These are phyloP conservation scores for Linurgus olivaceus DNA, from an alignment of 2,797 vertebrate species.

Conservation along the genomic window DNA sequence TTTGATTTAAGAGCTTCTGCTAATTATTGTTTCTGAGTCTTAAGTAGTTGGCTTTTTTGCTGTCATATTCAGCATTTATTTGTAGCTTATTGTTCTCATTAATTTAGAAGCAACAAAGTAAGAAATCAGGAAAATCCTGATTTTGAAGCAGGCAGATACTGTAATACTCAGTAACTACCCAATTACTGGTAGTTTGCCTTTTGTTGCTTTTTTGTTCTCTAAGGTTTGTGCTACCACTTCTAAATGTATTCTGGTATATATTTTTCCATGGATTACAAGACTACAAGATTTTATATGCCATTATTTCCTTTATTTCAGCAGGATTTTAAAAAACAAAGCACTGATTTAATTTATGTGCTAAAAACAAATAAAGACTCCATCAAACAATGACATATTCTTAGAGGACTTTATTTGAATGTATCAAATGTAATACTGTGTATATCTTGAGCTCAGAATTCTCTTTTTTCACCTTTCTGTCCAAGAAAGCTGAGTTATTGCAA, in stretches of 20 bases:
- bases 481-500: neutral
- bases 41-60: neutral
- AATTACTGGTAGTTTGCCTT: neutral
- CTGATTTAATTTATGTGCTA: neutral
- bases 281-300: neutral
- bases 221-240: neutral
- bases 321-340: neutral
- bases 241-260: neutral
- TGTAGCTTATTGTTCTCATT: neutral
- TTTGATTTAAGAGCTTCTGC: neutral
- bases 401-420: neutral
- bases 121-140: neutral
- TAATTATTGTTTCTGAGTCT: neutral
- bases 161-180: neutral
- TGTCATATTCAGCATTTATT: neutral
- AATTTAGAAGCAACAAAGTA: neutral
- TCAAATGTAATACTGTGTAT: neutral
- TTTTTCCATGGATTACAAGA: neutral
- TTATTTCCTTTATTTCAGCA: neutral
- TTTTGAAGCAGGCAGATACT: neutral
- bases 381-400: neutral
- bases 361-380: neutral
- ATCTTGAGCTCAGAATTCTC: neutral
- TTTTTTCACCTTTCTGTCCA: neutral
- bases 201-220: neutral